Conservation (phyloP, 2,113 vertebrate species). For the Circaetus cinerascens region DNA sequence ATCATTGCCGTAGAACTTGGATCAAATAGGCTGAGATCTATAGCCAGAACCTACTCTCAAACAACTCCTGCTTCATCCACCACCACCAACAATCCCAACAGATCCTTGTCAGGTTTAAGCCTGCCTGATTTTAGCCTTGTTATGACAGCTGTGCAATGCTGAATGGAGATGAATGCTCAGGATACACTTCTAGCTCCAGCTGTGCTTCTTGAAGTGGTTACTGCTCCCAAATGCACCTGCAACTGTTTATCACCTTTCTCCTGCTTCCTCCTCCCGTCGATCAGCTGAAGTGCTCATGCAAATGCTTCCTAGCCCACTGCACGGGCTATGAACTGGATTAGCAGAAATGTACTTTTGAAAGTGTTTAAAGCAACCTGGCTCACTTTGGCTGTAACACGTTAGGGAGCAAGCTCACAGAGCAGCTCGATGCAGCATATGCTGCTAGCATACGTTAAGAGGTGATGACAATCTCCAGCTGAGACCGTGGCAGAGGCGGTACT, state of each 20-base stretch:
- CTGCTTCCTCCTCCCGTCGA: background rate
- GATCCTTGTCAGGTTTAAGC: background rate
- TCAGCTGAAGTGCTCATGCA: background rate
- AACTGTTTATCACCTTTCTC: background rate
- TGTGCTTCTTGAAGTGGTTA: background rate
- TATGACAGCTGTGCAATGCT: background rate
- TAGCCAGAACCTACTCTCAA: background rate
- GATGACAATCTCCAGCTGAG: background rate
- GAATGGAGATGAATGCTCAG: background rate
- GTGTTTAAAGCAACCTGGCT: background rate
- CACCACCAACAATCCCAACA: background rate
- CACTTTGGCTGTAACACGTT: background rate
- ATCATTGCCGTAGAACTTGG: background rate
- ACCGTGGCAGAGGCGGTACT: background rate
- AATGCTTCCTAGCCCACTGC: background rate
- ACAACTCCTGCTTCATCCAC: background rate
- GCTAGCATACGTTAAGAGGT: background rate
- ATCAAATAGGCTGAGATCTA: background rate
- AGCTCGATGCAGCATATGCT: background rate
- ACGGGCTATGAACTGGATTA: background rate
- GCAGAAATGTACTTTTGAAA: background rate
- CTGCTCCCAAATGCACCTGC: conserved; percentile 3
- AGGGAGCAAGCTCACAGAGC: background rate
- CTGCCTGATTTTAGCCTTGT: background rate
- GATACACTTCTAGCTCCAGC: background rate